Evolutionary conservation across 2,888 invertebrate species (phyloP).

Genomic region (Chironomus riparius): DNA sequence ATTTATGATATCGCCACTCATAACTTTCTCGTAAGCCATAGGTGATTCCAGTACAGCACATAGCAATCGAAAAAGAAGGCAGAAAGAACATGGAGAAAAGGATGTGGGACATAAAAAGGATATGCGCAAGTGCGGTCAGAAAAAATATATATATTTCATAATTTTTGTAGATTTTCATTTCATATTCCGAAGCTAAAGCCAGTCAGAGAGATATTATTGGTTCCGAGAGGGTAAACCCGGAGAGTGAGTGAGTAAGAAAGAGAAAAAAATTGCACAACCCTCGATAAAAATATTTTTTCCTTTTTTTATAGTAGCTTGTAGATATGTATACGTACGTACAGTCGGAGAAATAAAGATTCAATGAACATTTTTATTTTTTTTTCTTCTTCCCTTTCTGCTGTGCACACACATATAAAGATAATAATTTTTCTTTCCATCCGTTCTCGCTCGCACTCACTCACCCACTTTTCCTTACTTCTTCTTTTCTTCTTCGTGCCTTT

Average conservation of each 20-base stretch:
- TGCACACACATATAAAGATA: not conserved
- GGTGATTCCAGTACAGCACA: not conserved
- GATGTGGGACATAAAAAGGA: not conserved
- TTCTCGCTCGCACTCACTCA: not conserved
- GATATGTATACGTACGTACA: too few relatives aligned
- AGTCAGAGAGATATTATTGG: slow-evolving; percentile 24
- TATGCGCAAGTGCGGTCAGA: slow-evolving; percentile 27
- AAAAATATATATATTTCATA: slow-evolving; percentile 25
- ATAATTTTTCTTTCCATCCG: not conserved
- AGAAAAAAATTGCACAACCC: slow-evolving; percentile 25
- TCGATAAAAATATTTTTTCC: slow-evolving; percentile 16
- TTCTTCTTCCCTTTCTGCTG: not conserved
- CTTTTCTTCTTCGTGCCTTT: too few relatives aligned
- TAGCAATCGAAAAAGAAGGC: not conserved
- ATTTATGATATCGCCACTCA: slow-evolving; percentile 6
- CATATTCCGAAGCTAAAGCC: slow-evolving; percentile 18
- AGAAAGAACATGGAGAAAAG: slow-evolving; percentile 17
- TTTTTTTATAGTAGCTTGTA: too few relatives aligned
- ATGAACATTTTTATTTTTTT: too few relatives aligned
- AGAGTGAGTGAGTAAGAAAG: not conserved
- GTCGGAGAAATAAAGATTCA: too few relatives aligned
- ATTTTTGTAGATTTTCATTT: slow-evolving; percentile 26
- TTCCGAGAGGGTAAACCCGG: not conserved
- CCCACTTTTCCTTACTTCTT: too few relatives aligned
- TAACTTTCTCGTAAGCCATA: slow-evolving; percentile 3